phyloP scores from a whole-genome alignment of 35 echinoderm and acorn worm genomes.

The Chiridota heheva region DNA sequence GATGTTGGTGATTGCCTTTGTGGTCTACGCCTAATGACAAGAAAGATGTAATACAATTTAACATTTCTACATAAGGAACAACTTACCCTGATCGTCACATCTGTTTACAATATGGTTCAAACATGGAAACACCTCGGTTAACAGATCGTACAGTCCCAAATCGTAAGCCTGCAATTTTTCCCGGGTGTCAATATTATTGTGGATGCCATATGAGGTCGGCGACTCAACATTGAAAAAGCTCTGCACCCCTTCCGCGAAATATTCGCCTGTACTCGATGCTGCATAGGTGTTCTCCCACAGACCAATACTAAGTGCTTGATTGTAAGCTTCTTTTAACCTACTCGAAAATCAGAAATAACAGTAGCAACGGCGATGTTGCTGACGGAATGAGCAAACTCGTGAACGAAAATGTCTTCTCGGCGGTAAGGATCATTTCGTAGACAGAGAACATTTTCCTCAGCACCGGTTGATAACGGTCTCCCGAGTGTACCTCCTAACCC shows the following conservation, averaged over 20 bases:
- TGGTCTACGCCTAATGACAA: too few species aligned
- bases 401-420: constrained; percentile 72
- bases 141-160: constrained; percentile 31
- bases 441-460: constrained; percentile 75
- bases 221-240: constrained; percentile 58
- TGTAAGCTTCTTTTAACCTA: constrained; percentile 4
- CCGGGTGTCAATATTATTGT: constrained; percentile 61
- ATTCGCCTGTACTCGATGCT: constrained; percentile 14
- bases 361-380: constrained; percentile 49
- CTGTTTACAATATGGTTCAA: constrained; percentile 47
- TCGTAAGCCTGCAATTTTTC: constrained; percentile 49
- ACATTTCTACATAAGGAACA: too few species aligned
- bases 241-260: constrained; percentile 76
- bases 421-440: not conserved
- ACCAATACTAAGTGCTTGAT: constrained; percentile 5
- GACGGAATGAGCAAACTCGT: constrained; percentile 76
- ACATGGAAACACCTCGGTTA: constrained; percentile 66
- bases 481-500: constrained; percentile 46
- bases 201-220: constrained; percentile 9
- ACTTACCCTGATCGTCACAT: constrained; percentile 60
- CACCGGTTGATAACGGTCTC: constrained; percentile 41
- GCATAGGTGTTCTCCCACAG: constrained; percentile 53
- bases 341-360: constrained; percentile 23
- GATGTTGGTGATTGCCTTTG: too few species aligned
- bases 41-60: too few species aligned